Percentiles rank a stretch among this genome's conserved stretches.
phyloP scores from a whole-genome alignment of 2,113 vertebrate species.

The Hoplias malabaricus region DNA sequence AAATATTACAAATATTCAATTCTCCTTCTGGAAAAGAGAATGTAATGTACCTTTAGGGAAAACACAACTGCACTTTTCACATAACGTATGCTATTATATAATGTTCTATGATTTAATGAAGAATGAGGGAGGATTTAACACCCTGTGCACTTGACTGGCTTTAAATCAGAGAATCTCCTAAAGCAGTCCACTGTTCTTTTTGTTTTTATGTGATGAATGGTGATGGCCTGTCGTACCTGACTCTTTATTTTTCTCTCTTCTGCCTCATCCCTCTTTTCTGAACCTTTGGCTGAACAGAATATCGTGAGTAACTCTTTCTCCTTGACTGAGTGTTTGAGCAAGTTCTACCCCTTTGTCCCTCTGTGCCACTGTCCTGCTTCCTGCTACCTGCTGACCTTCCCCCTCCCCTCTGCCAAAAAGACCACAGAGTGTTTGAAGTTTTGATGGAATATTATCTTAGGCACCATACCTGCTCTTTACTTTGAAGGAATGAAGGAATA shows the following conservation, averaged over 20 bases:
- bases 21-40: no score
- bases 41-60: no score
- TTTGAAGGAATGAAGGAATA: no score
- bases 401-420: constrained; percentile 43
- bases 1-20: no score
- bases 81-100: no score
- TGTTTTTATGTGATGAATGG: background rate
- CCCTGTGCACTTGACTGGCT: background rate
- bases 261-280: constrained; percentile 41
- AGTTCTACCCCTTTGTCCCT: constrained; percentile 33
- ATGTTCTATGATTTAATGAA: background rate
- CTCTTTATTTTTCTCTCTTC: constrained; percentile 35
- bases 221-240: constrained; percentile 38
- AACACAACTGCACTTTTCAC: no score
- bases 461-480: background rate
- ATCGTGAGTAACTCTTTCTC: constrained; percentile 81
- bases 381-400: constrained; percentile 44
- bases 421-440: constrained; percentile 62
- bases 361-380: constrained; percentile 46
- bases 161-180: background rate
- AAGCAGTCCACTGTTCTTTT: background rate
- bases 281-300: constrained; percentile 70
- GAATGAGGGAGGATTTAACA: background rate
- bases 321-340: constrained; percentile 1
- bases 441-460: constrained; percentile 3